phyloP scores from a whole-genome alignment of 2,113 vertebrate species.

The Axis porcinus region DNA sequence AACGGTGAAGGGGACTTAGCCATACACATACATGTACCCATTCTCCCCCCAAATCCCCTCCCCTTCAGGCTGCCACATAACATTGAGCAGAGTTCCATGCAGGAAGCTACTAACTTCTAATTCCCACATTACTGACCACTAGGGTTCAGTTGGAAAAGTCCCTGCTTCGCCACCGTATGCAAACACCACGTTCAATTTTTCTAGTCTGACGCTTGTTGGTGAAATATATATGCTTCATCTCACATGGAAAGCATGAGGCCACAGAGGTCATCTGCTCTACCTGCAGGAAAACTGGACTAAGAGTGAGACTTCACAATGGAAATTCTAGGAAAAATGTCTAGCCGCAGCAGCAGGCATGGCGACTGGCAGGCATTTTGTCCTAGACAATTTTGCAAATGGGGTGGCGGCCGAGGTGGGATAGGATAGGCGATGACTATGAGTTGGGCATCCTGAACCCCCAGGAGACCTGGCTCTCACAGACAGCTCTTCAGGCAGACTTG shows the following conservation, averaged over 20 bases:
- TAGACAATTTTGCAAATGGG: neutral
- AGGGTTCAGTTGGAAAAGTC: neutral
- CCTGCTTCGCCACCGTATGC: fast-evolving
- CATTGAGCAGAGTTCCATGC: neutral
- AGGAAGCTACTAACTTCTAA: neutral
- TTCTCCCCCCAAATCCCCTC: neutral
- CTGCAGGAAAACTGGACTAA: neutral
- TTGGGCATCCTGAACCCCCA: neutral
- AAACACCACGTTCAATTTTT: neutral
- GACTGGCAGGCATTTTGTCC: neutral
- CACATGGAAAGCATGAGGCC: neutral
- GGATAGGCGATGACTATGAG: neutral
- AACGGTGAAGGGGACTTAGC: neutral
- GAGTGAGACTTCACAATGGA: neutral
- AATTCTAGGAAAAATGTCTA: neutral
- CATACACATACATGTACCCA: neutral
- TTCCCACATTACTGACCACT: neutral
- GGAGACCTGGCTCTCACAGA: neutral
- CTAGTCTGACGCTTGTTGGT: neutral
- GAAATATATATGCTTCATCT: neutral
- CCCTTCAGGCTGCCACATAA: neutral
- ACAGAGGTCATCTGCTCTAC: neutral
- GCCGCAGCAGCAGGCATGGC: neutral
- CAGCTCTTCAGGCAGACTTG: neutral
- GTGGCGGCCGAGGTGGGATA: fast-evolving